These are phyloP conservation scores for Laticauda colubrina DNA, from an alignment of 2,113 vertebrate genomes.

Conservation along the genomic window DNA sequence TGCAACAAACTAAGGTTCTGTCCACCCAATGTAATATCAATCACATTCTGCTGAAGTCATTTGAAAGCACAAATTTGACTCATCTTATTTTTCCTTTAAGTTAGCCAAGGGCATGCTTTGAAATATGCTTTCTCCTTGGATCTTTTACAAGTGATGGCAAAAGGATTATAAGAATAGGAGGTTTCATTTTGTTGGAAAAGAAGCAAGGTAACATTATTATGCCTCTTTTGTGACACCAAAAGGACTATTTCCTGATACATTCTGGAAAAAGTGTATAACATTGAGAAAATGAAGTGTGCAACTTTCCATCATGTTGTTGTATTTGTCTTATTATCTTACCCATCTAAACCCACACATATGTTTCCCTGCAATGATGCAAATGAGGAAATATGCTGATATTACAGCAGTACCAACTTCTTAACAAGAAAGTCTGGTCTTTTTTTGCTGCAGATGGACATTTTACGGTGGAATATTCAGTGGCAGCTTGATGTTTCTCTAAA, in stretches of 20 bases:
- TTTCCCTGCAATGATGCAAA: neutral
- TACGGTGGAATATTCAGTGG: neutral
- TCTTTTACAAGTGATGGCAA: slow-evolving; percentile 17
- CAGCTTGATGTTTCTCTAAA: neutral
- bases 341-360: neutral
- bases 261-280: neutral
- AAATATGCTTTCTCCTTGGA: slow-evolving; percentile 6
- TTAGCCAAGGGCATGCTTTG: neutral
- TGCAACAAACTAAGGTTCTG: slow-evolving; percentile 27
- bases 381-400: neutral
- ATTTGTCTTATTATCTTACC: neutral
- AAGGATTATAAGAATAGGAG: slow-evolving; percentile 54
- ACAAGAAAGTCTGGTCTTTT: neutral
- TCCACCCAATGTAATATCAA: neutral
- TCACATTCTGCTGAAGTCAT: neutral
- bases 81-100: neutral
- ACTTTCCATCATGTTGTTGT: neutral
- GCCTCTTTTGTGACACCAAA: neutral
- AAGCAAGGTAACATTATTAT: slow-evolving; percentile 7
- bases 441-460: neutral
- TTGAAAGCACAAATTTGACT: slow-evolving; percentile 30
- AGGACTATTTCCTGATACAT: neutral
- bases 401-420: neutral
- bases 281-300: neutral
- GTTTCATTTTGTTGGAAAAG: slow-evolving; percentile 36